Percentiles rank a stretch among this genome's conserved stretches.
Evolutionary conservation across 2,797 vertebrate genomes (phyloP).

Genomic region (Jordanella pulchra): DNA sequence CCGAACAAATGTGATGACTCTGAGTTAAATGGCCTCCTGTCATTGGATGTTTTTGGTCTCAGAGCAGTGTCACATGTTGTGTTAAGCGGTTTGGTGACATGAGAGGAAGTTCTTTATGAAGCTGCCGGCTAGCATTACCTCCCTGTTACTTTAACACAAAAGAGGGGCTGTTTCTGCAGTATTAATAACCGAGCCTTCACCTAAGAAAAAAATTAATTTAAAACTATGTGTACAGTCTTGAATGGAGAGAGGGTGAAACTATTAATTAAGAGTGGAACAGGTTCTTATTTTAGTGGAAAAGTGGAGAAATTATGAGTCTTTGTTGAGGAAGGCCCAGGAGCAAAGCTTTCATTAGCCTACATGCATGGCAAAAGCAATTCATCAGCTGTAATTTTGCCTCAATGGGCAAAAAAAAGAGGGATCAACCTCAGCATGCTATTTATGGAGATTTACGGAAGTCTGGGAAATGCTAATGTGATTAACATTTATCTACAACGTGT

Average conservation of each 20-base stretch:
- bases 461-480: slow-evolving; percentile 87
- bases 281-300: slow-evolving; percentile 84
- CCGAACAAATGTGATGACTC: slow-evolving; percentile 50
- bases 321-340: slow-evolving; percentile 86
- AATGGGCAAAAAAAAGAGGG: slow-evolving; percentile 82
- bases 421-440: slow-evolving; percentile 86
- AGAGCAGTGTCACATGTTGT: slow-evolving; percentile 52
- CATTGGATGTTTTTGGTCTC: slow-evolving; percentile 27
- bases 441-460: slow-evolving; percentile 86
- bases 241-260: slow-evolving; percentile 79
- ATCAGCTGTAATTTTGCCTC: slow-evolving; percentile 85
- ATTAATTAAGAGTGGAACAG: slow-evolving; percentile 88
- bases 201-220: slow-evolving; percentile 80
- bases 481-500: slow-evolving; percentile 87
- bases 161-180: slow-evolving; percentile 65
- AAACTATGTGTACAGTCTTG: slow-evolving; percentile 75
- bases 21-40: slow-evolving; percentile 52
- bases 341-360: slow-evolving; percentile 86
- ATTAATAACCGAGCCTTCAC: slow-evolving; percentile 76
- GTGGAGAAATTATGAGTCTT: slow-evolving; percentile 81
- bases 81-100: slow-evolving; percentile 59
- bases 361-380: slow-evolving; percentile 86
- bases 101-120: slow-evolving; percentile 61
- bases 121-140: slow-evolving; percentile 73
- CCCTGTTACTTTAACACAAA: slow-evolving; percentile 73